phyloP scores from a whole-genome alignment of 1,140 invertebrate genomes.

The Drosophila chauvacae region DNA sequence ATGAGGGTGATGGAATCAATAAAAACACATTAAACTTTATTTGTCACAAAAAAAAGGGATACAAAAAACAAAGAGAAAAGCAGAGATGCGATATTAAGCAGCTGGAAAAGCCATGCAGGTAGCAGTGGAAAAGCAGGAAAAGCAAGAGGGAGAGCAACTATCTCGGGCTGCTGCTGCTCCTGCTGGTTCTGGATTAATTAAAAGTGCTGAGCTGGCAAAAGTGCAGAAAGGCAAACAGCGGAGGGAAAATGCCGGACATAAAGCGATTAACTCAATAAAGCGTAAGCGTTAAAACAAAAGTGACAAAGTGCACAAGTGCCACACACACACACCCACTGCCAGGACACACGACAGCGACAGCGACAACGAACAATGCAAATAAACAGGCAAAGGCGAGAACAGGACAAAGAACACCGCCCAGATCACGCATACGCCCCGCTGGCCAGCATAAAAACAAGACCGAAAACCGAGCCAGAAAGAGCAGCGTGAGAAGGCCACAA shows the following conservation, averaged over 20 bases:
- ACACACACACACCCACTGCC: constrained; percentile 18
- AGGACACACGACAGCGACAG: constrained; percentile 7
- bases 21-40: constrained; percentile 74
- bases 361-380: constrained; percentile 56
- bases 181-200: constrained; percentile 59
- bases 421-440: constrained; percentile 51
- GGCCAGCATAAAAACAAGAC: constrained; percentile 30
- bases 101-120: constrained; percentile 55
- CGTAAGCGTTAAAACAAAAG: constrained; percentile 74
- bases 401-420: constrained; percentile 39
- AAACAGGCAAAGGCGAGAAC: constrained; percentile 51
- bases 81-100: constrained; percentile 22
- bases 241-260: constrained; percentile 51
- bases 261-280: constrained; percentile 77
- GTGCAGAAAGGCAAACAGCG: constrained; percentile 68
- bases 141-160: constrained; percentile 26
- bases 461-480: constrained; percentile 1
- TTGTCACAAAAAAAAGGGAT: constrained; percentile 34
- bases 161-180: constrained; percentile 15
- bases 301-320: constrained; percentile 63
- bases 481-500: constrained; percentile 24
- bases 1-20: constrained; percentile 60
- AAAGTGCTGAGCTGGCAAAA: constrained; percentile 74
- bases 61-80: neutral
- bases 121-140: neutral